phyloP scores from a whole-genome alignment of 2,113 vertebrate genomes.

The Prietella phreatophila region DNA sequence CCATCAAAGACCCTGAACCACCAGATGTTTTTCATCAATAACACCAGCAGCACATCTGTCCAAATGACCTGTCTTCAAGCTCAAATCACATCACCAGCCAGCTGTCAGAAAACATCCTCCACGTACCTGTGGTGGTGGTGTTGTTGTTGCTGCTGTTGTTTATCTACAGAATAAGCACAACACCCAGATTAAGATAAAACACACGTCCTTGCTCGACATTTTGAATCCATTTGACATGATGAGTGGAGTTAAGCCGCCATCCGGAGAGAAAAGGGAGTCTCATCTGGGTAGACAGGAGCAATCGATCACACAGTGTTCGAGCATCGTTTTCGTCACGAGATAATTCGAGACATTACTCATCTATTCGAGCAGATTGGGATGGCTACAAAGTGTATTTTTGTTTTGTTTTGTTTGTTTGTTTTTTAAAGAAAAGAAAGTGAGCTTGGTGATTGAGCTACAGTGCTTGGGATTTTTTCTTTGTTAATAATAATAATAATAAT shows the following conservation, averaged over 20 bases:
- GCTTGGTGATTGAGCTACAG: background rate
- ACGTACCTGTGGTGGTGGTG: constrained; percentile 32
- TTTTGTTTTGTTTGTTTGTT: too few relatives aligned
- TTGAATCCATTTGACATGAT: constrained; percentile 43
- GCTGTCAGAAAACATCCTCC: background rate
- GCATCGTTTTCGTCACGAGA: constrained; percentile 21
- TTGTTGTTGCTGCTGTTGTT: too few relatives aligned
- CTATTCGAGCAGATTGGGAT: background rate
- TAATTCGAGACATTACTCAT: constrained; percentile 32
- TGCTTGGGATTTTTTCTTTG: background rate
- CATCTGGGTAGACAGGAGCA: constrained; percentile 18
- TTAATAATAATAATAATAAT: too few relatives aligned
- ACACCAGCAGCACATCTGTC: background rate
- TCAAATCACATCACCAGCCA: background rate
- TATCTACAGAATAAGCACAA: constrained; percentile 24
- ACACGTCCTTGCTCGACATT: background rate
- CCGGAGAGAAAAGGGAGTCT: background rate
- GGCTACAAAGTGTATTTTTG: background rate
- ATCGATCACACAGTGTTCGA: constrained; percentile 26
- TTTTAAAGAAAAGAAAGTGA: background rate
- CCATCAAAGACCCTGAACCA: background rate
- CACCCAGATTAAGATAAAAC: background rate
- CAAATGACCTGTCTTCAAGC: background rate
- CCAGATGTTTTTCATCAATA: background rate
- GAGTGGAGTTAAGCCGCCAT: background rate